Evolutionary conservation across 2,113 vertebrate genomes (phyloP).

Genomic region (Plecotus auritus): DNA sequence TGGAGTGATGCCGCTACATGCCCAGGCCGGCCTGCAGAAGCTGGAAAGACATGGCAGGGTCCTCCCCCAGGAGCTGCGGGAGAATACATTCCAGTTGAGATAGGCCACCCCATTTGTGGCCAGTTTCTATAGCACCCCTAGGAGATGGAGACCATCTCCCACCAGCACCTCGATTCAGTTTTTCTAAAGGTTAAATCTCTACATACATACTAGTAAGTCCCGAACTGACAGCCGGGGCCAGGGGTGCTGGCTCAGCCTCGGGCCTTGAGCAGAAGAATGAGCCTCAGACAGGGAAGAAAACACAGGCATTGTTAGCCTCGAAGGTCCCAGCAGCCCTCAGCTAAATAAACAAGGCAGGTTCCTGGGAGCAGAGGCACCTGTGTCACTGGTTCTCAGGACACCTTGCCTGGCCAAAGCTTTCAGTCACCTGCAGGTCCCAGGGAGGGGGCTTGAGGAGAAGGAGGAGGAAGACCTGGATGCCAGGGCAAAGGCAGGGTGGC

Average conservation of each 20-base stretch:
- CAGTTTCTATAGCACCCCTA: not conserved
- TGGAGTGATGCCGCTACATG: not conserved
- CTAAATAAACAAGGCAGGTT: no score
- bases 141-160: not conserved
- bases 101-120: not conserved
- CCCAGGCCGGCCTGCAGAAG: not conserved
- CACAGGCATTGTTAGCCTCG: accelerated
- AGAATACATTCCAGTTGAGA: no score
- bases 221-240: accelerated
- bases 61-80: not conserved
- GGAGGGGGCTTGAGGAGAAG: not conserved
- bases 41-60: not conserved
- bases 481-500: not conserved
- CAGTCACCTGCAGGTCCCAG: not conserved
- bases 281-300: not conserved
- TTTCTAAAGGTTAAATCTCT: not conserved
- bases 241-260: not conserved
- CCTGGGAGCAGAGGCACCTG: not conserved
- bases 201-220: no score
- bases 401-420: not conserved
- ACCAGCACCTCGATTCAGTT: not conserved
- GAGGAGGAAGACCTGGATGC: not conserved
- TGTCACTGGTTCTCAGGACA: not conserved
- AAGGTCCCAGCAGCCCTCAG: not conserved
- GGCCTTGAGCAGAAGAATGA: not conserved